phyloP scores from a whole-genome alignment of 2,888 invertebrate species.

The Exocentrus adspersus region DNA sequence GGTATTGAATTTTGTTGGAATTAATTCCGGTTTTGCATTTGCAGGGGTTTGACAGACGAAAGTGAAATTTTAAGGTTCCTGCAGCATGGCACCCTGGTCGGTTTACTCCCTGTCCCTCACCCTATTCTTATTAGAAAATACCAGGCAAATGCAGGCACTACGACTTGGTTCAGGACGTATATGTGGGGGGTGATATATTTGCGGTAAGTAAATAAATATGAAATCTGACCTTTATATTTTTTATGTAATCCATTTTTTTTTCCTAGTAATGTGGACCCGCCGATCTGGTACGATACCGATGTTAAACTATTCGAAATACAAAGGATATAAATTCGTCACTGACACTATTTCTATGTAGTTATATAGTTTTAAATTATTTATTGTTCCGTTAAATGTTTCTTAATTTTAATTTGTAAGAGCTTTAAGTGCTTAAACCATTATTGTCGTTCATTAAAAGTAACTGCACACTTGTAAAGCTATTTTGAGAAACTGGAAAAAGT shows the following conservation, averaged over 20 bases:
- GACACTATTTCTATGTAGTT: slow-evolving; percentile 23
- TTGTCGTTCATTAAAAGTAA: neutral
- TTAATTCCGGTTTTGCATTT: too few species aligned
- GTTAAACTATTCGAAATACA: slow-evolving; percentile 99
- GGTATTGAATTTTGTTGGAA: too few species aligned
- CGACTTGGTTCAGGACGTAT: slow-evolving; percentile 99
- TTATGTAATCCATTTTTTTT: slow-evolving; percentile 23
- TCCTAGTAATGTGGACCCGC: slow-evolving; percentile 95
- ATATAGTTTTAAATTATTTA: slow-evolving; percentile 31
- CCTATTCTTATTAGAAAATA: slow-evolving; percentile 99
- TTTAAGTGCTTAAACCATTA: neutral
- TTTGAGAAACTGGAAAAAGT: neutral
- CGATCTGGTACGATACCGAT: slow-evolving; percentile 99
- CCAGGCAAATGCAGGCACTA: slow-evolving; percentile 98
- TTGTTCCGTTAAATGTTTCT: neutral
- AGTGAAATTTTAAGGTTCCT: slow-evolving; percentile 99
- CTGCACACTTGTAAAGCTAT: neutral
- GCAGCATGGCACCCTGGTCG: slow-evolving; percentile 98
- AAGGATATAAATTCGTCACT: slow-evolving; percentile 72
- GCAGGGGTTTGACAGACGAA: slow-evolving; percentile 96
- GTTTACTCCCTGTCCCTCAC: slow-evolving; percentile 97
- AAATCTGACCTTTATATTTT: too few species aligned
- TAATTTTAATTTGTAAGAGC: neutral
- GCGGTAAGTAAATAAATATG: slow-evolving; percentile 68
- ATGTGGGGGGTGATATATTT: slow-evolving; percentile 99